Evolutionary conservation across 64 coral and sea anemone species (phyloP), one percentile per base, ranked within the genome.

Genomic region (Montipora cactus): DNA sequence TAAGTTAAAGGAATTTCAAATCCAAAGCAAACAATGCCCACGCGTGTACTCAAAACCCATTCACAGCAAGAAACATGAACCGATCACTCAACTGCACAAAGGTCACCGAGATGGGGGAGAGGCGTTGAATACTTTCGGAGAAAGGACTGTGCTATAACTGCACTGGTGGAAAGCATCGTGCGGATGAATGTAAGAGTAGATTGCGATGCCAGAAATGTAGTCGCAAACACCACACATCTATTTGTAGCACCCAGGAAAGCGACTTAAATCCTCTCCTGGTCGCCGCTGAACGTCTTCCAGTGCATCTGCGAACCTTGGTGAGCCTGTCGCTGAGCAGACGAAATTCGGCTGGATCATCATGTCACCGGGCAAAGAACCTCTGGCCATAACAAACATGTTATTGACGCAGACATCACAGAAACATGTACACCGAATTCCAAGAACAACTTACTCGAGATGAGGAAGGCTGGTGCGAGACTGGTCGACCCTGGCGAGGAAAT

Each of bases 131-230:
- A 64, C 44, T 83, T 14, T 22, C 71, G 8, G 47, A 77, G 72
- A 79, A 70, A 74, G 64, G 81, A 49, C 53, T 79, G 21, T 87
- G 83, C 59, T 92, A 86, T 64, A 92, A 92, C n/a, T 92, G 81
- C 59, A 92, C 81, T 2, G 84, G 92, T 2, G 25, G 7, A 45
- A 88, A 44, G 23, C 92, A 93, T 74, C 15, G 62, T 5, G 86
- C 86, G 8, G 67, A 64, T 25, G 71, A 94, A 10, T 89, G 92
- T 23, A 89, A 50, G 13, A 89, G 92, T 21, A 70, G 79, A 67
- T 64, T 80, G 18, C 81, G 64, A 57, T 95, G 87, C 44, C 18
- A 52, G 48, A 75, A 44, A 23, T 94, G 87, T 20, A 68, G 76
- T 16, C 8, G 51, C 66, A 64, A 59, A 3, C 95, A 96, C 67